Conservation (phyloP, 92 coral and sea anemone genomes). For the Epizoanthus fatuus region DNA sequence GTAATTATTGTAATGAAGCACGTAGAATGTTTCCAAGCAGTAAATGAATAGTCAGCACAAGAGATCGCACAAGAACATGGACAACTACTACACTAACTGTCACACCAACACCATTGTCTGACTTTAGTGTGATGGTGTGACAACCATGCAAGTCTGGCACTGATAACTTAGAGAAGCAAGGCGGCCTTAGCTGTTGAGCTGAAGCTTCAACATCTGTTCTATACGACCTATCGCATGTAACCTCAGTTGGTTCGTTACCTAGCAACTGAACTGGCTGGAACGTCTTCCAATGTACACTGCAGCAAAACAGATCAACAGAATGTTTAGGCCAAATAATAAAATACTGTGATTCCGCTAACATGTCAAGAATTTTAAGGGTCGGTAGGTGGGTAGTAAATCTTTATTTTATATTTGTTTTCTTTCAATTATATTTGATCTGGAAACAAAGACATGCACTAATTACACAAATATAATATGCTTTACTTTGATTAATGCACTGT, state of each 20-base stretch:
- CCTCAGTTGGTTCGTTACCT: constrained; percentile 4
- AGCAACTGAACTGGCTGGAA: constrained; percentile 23
- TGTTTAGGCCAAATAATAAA: background rate
- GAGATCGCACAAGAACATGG: constrained; percentile 8
- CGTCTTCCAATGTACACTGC: constrained; percentile 33
- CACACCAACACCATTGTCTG: background rate
- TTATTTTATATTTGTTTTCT: background rate
- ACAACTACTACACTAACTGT: background rate
- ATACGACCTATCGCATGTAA: constrained; percentile 17
- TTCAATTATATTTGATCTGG: too few relatives aligned
- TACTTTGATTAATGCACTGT: too few relatives aligned
- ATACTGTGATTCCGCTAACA: background rate
- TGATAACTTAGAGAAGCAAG: too few relatives aligned
- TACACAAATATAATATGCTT: too few relatives aligned
- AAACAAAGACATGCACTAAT: too few relatives aligned
- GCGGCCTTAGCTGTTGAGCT: too few relatives aligned
- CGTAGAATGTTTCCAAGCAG: constrained; percentile 13
- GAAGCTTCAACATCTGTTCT: background rate
- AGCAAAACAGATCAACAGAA: constrained; percentile 23
- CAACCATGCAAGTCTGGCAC: background rate
- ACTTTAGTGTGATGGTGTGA: background rate
- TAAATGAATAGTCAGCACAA: background rate
- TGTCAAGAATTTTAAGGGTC: background rate
- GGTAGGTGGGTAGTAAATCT: background rate
- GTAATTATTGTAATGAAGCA: background rate